Evolutionary conservation across 2,797 vertebrate species (phyloP).

Genomic region (Smutsia temminckii): DNA sequence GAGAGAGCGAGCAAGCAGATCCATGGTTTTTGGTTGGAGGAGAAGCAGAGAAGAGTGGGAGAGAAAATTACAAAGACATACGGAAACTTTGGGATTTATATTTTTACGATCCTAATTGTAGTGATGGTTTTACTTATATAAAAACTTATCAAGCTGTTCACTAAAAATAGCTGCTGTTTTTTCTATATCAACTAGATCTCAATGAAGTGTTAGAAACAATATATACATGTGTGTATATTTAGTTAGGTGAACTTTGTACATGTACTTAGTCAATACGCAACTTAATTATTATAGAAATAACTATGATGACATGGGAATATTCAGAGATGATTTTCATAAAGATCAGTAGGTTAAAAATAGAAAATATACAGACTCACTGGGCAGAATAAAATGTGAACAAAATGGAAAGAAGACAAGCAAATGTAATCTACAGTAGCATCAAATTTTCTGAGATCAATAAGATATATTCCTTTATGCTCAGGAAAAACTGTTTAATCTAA

Average conservation of each 20-base stretch:
- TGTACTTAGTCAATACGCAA: background rate
- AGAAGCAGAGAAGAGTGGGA: background rate
- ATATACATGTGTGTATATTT: background rate
- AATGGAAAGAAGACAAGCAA: background rate
- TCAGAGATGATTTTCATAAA: background rate
- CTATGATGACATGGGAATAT: background rate
- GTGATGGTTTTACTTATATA: background rate
- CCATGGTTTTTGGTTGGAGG: background rate
- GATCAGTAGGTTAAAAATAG: background rate
- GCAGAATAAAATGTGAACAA: background rate
- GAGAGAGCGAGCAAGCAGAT: background rate
- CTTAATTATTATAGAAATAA: background rate
- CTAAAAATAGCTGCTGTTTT: background rate
- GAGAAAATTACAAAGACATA: background rate
- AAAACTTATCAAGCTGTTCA: background rate
- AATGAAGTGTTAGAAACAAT: background rate
- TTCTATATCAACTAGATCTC: background rate
- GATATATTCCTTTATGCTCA: background rate
- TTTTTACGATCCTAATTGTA: background rate
- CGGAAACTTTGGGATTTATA: background rate
- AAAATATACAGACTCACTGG: background rate
- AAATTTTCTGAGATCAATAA: background rate
- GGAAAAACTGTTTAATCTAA: background rate
- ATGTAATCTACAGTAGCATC: background rate
- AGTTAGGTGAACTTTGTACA: background rate